Percentiles rank a stretch among this genome's conserved stretches.
Conservation (phyloP, 2,113 vertebrate genomes). For the Lampris megalopsis region DNA sequence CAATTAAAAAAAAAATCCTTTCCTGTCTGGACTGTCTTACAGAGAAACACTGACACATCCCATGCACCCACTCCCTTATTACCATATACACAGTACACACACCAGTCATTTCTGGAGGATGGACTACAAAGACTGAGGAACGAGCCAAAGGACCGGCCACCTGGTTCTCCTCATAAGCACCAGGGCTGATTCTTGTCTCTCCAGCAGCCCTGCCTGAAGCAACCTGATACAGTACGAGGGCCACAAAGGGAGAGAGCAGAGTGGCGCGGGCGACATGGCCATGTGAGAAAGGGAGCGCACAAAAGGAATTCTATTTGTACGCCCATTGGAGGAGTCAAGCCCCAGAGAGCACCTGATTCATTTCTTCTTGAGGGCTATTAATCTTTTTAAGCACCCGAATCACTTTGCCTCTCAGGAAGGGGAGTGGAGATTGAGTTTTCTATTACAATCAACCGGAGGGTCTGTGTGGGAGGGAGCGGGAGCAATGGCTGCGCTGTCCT, state of each 20-base stretch:
- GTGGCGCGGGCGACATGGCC: conserved; percentile 3
- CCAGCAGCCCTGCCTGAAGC: conserved; percentile 36
- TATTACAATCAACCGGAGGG: conserved; percentile 73
- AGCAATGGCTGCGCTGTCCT: conserved; percentile 58
- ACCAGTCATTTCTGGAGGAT: conserved; percentile 49
- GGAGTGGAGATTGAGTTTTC: conserved; percentile 82
- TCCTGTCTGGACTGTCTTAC: conserved; percentile 46
- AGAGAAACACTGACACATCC: conserved; percentile 47
- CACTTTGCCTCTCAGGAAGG: conserved; percentile 78
- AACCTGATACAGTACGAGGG: conserved; percentile 27
- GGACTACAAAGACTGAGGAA: conserved; percentile 37
- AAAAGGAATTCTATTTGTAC: conserved; percentile 71
- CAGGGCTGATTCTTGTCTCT: conserved; percentile 3
- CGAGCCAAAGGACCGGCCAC: conserved; percentile 36
- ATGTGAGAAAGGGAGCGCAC: conserved; percentile 34
- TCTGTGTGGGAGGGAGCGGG: conserved; percentile 13
- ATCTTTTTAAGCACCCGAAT: conserved; percentile 83
- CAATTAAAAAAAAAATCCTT: conserved; percentile 64
- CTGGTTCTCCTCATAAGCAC: conserved; percentile 19
- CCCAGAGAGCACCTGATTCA: conserved; percentile 81
- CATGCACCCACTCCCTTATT: conserved; percentile 50
- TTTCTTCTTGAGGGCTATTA: conserved; percentile 83
- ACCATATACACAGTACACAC: no score
- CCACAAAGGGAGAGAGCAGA: conserved; percentile 16
- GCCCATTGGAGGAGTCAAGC: conserved; percentile 68